Percentiles rank a stretch among this genome's conserved stretches.
Evolutionary conservation across 2,888 invertebrate genomes (phyloP).

Genomic region (Macrosiphum euphorbiae): DNA sequence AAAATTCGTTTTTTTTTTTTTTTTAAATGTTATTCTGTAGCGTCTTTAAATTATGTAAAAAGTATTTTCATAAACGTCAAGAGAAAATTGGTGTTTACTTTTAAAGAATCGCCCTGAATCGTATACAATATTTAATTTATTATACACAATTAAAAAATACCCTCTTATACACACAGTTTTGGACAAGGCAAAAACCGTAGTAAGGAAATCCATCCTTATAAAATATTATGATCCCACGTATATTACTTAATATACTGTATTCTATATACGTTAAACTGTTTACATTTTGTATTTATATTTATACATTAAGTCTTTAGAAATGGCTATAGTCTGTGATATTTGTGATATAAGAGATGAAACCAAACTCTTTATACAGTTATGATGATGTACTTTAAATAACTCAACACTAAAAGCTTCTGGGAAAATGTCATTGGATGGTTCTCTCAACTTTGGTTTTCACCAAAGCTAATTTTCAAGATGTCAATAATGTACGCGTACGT

Average conservation of each 20-base stretch:
- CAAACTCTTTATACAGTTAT: background rate
- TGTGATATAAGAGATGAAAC: background rate
- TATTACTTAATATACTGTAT: background rate
- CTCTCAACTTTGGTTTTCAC: background rate
- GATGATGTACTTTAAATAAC: background rate
- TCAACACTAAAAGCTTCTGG: background rate
- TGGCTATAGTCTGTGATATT: background rate
- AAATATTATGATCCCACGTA: background rate
- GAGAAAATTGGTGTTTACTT: background rate
- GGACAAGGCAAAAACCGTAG: background rate
- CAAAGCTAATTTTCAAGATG: slow-evolving; percentile 2
- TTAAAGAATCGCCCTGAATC: background rate
- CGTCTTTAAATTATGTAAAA: background rate
- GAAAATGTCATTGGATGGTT: background rate
- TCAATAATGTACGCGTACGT: background rate
- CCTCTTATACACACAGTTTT: background rate
- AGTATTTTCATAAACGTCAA: background rate
- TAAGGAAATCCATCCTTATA: background rate
- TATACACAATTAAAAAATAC: background rate
- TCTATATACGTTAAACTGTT: background rate
- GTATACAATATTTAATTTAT: background rate
- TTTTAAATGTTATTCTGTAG: no score
- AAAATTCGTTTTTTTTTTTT: no score
- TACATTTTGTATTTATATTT: background rate
- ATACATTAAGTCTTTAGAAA: background rate